Evolutionary conservation across 2,797 vertebrate species (phyloP).

Genomic region (Coregonus ussuriensis): DNA sequence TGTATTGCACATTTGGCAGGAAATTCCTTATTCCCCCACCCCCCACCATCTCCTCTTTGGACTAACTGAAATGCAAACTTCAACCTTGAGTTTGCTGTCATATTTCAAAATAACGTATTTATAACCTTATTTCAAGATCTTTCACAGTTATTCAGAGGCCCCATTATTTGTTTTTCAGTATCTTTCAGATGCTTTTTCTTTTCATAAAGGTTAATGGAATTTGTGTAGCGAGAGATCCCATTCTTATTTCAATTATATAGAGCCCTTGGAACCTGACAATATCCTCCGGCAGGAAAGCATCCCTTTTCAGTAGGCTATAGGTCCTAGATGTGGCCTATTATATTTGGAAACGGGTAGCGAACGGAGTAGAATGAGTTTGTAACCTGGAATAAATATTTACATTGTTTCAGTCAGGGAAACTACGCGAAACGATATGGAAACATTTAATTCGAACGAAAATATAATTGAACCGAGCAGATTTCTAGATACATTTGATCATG

Average conservation of each 20-base stretch:
- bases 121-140: background rate
- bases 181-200: constrained; percentile 21
- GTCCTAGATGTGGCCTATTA: constrained; percentile 59
- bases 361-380: constrained; percentile 40
- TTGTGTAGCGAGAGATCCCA: background rate
- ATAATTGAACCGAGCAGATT: background rate
- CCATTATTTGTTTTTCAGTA: constrained; percentile 17
- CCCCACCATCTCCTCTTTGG: constrained; percentile 60
- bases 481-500: background rate
- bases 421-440: constrained; percentile 13
- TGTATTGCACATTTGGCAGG: constrained; percentile 84
- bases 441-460: background rate
- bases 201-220: background rate
- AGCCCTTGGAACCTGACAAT: constrained; percentile 37
- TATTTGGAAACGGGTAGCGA: constrained; percentile 25
- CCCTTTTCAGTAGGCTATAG: background rate
- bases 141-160: background rate
- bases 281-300: constrained; percentile 13
- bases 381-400: constrained; percentile 41
- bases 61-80: constrained; percentile 71
- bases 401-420: constrained; percentile 34
- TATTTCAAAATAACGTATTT: background rate
- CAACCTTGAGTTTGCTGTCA: constrained; percentile 49
- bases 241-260: constrained; percentile 1
- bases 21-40: constrained; percentile 76